Evolutionary conservation across 1,140 invertebrate genomes (phyloP).

Genomic region (Orius insidiosus): DNA sequence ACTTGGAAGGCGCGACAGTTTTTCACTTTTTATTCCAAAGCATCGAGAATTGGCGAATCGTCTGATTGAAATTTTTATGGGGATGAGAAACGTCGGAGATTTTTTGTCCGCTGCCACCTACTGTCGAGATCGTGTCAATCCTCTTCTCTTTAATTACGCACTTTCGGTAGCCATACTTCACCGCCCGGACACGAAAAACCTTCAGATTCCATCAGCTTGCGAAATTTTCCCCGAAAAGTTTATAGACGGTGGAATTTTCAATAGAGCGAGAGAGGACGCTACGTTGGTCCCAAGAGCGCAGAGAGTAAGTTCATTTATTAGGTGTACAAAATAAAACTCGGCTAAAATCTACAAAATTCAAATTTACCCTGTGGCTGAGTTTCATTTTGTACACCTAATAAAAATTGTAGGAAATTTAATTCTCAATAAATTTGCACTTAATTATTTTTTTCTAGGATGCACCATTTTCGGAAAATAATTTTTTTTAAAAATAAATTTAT

Average conservation of each 20-base stretch:
- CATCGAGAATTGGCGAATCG: constrained; percentile 46
- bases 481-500: too few relatives aligned
- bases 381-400: too few relatives aligned
- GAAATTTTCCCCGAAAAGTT: constrained; percentile 23
- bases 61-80: constrained; percentile 43
- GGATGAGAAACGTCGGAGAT: constrained; percentile 19
- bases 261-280: constrained; percentile 36
- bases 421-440: too few relatives aligned
- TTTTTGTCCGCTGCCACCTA: constrained; percentile 24
- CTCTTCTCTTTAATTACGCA: constrained; percentile 27
- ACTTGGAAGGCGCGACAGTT: constrained; percentile 44
- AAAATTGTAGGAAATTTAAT: too few relatives aligned
- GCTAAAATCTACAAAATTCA: too few relatives aligned
- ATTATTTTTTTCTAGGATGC: too few relatives aligned
- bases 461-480: too few relatives aligned
- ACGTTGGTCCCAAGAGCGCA: constrained; percentile 35
- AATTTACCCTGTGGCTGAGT: too few relatives aligned
- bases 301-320: too few relatives aligned
- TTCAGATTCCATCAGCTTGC: constrained; percentile 23
- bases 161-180: constrained; percentile 26
- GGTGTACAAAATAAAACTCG: too few relatives aligned
- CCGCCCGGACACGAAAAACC: constrained; percentile 19
- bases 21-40: constrained; percentile 55
- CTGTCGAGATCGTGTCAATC: constrained; percentile 25
- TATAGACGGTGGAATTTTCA: constrained; percentile 14